Evolutionary conservation across 1,140 invertebrate genomes (phyloP), one percentile per base, ranked within the genome.

Genomic region (Lepidurus apus): DNA sequence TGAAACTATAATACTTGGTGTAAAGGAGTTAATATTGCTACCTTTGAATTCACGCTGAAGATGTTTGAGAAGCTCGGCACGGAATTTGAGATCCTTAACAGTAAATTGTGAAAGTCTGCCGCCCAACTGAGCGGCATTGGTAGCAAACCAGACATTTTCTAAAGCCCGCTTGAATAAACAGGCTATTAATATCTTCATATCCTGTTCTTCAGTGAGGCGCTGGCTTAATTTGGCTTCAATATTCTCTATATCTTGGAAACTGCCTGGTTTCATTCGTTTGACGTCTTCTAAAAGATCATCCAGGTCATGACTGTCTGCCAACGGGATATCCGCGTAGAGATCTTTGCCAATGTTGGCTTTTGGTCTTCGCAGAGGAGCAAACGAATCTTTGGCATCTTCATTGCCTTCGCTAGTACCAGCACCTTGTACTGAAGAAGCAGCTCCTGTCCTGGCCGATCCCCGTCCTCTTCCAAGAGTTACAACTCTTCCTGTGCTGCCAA

Each of bases 31-130:
- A 11, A 11, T 1, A 1, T 7, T 47, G 1, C 17, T 47, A 65
- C 53, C 53, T 65, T 65, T 65, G 21, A 65, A 65, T 65, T 65
- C 53, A 17, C 53, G 53, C 13, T 65, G 53, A n/a, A 65, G 53
- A 17, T 65, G 53, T 7, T 65, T 13, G 1, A 65, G 53, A 7
- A 65, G 53, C 53, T 65, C 53, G 13, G 4, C 21, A 17, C 53
- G 53, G 53, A 65, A 65, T 65, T 65, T 65, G 53, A 13, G 53
- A 65, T 65, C 53, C 21, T 65, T 13, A 21, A 65, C 53, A 13
- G 8, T 65, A n/a, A 65, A 65, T 13, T 65, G 53, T n/a, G 17
- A n/a, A 7, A 65, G 21, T 65, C 53, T 13, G 13, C 53, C 53
- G 9, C 53, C 53, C 21, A 65, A 65, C 13, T 65, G 53, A 17